Conservation (phyloP, 2,888 invertebrate species). For the Epiblema foenella region DNA sequence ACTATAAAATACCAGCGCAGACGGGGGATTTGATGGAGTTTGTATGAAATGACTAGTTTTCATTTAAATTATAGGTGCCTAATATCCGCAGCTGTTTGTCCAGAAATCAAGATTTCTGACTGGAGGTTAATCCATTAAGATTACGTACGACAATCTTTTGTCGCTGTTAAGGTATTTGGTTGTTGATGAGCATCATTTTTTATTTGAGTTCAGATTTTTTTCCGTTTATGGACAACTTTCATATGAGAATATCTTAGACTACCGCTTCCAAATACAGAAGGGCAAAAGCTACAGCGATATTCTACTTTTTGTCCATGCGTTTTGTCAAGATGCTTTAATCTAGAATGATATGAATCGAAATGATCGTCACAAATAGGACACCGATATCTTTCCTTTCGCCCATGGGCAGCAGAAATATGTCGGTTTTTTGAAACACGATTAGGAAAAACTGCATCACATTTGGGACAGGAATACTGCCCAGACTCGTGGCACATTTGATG, state of each 20-base stretch:
- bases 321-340: slow-evolving; percentile 61
- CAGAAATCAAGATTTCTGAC: neutral
- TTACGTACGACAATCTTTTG: neutral
- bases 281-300: slow-evolving; percentile 62
- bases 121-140: neutral
- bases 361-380: slow-evolving; percentile 65
- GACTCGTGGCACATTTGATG: slow-evolving; percentile 70
- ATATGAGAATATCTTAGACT: slow-evolving; percentile 71
- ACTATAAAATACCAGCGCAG: slow-evolving; percentile 53
- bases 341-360: slow-evolving; percentile 63
- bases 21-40: slow-evolving; percentile 27
- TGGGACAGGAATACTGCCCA: slow-evolving; percentile 69
- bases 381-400: slow-evolving; percentile 62
- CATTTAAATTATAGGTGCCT: neutral
- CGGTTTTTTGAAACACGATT: slow-evolving; percentile 58
- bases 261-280: slow-evolving; percentile 63
- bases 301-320: slow-evolving; percentile 63
- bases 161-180: neutral
- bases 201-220: slow-evolving; percentile 46
- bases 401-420: slow-evolving; percentile 59
- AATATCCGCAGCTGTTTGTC: neutral
- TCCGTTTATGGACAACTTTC: slow-evolving; percentile 63
- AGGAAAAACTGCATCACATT: slow-evolving; percentile 70
- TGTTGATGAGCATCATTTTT: neutral
- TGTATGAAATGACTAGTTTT: slow-evolving; percentile 7